Conservation (phyloP, 2,113 vertebrate species). For the Datnioides undecimradiatus region DNA sequence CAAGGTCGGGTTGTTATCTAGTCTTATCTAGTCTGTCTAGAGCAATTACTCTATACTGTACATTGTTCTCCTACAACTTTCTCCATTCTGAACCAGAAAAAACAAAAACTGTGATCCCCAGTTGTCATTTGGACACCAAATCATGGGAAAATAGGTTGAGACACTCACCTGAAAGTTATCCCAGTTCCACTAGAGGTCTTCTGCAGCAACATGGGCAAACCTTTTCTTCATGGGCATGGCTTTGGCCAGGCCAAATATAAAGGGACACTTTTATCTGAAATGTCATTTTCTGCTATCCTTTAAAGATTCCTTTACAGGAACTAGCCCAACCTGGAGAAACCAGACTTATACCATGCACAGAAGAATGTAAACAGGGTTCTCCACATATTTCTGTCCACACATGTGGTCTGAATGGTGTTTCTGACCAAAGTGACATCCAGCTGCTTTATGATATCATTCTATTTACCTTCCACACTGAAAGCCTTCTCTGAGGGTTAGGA, state of each 20-base stretch:
- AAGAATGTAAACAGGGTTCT: not conserved
- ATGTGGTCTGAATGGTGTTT: slow-evolving; percentile 1
- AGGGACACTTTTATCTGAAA: not conserved
- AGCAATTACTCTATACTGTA: no score
- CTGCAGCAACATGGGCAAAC: not conserved
- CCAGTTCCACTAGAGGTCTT: no score
- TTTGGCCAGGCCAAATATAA: not conserved
- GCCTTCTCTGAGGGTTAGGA: slow-evolving; percentile 62
- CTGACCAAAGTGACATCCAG: slow-evolving; percentile 34
- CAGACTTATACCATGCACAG: not conserved
- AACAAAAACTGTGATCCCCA: no score
- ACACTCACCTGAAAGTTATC: no score
- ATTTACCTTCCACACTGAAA: slow-evolving; percentile 63
- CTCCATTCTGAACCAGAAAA: no score
- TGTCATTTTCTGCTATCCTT: not conserved
- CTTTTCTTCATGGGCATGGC: not conserved
- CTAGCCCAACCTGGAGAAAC: not conserved
- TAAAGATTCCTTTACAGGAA: not conserved
- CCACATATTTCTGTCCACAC: not conserved
- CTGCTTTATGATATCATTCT: slow-evolving; percentile 51
- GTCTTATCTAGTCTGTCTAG: no score
- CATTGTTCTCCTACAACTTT: no score
- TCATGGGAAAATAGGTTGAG: no score
- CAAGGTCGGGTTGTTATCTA: no score
- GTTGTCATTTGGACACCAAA: no score